Base-by-base conservation (phyloP, 2,113 vertebrate genomes). In the Daphoenositta chrysoptera region DNA sequence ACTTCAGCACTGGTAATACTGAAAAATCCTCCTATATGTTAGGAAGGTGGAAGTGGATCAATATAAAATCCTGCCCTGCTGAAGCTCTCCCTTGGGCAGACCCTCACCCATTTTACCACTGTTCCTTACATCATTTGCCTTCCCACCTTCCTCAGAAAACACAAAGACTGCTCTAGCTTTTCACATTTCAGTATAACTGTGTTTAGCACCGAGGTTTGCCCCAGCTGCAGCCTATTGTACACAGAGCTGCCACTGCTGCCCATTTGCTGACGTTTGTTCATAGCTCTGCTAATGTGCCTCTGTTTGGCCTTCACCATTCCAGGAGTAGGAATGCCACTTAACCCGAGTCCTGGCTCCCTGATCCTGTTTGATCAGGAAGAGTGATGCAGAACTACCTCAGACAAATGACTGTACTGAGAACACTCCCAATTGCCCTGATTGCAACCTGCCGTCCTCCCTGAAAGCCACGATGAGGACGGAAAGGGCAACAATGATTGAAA, bases 401-500 rank as follows among this genome's bases (percentile, higher is more conserved):
- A 93, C 86, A 95, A 95, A 94, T 94, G 80, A 87, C 86, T 92
- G 23, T 56, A 40, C 95, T 78, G 47, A 94, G 91, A 87, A 92
- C 83, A 63, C 83, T 96, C 93, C 80, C 93, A 78, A 71, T n/a
- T 93, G 89, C 80, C 95, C 91, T 93, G 76, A n/a, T n/a, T n/a
- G n/a, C n/a, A 95, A 92, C 82, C 80, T 12, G n/a, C 91, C 19
- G 12, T 94, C 66, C 88, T 91, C 71, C 76, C 94, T 93, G 96
- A 93, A 95, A 94, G 92, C 82, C 3, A 80, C 10, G 35, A 70
- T 33, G 72, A 95, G 90, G 84, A 75, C 18, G 70, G 80, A 93
- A 87, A 96, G 94, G 93, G 83, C 86, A 96, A 63, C 83, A 73
- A 77, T 90, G 94, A 97, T 92, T 94, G 93, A 85, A 92, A 95